phyloP scores from a whole-genome alignment of 2,888 invertebrate species.

The Conomelus anceps region DNA sequence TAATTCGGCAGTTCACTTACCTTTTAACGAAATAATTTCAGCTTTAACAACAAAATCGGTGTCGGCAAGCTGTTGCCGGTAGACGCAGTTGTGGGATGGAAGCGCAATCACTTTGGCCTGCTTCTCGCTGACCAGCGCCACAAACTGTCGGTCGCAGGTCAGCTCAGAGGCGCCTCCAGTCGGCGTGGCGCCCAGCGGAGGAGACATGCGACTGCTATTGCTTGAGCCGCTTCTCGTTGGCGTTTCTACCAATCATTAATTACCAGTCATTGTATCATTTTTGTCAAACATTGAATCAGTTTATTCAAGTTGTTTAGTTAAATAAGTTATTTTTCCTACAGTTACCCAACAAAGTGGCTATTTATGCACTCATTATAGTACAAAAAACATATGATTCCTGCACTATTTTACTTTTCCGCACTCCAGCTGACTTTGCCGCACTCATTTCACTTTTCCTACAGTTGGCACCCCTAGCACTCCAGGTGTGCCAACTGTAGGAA shows the following conservation, averaged over 20 bases:
- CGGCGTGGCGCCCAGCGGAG: slow-evolving; percentile 50
- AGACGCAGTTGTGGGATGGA: slow-evolving; percentile 91
- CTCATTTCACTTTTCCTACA: too few relatives aligned
- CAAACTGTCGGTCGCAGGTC: slow-evolving; percentile 75
- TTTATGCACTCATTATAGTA: too few relatives aligned
- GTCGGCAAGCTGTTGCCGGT: slow-evolving; percentile 85
- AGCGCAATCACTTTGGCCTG: slow-evolving; percentile 89
- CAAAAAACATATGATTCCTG: too few relatives aligned
- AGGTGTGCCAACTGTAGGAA: too few relatives aligned
- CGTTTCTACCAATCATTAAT: slow-evolving; percentile 43
- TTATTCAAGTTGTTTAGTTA: too few relatives aligned
- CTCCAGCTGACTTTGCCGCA: too few relatives aligned
- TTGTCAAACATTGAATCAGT: too few relatives aligned
- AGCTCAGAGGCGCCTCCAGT: slow-evolving; percentile 26
- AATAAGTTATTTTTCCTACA: too few relatives aligned
- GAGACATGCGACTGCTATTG: slow-evolving; percentile 67
- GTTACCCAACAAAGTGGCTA: too few relatives aligned
- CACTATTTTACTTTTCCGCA: too few relatives aligned
- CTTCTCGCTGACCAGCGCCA: slow-evolving; percentile 89
- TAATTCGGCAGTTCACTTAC: slow-evolving; percentile 44
- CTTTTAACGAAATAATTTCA: slow-evolving; percentile 86
- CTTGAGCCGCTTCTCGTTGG: slow-evolving; percentile 53
- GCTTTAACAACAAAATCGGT: slow-evolving; percentile 85
- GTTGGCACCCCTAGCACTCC: too few relatives aligned
- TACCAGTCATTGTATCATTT: slow-evolving; percentile 5